Evolutionary conservation across 2,113 vertebrate genomes (phyloP), one percentile per base, ranked within the genome.

Genomic region (Harpagus bidentatus): DNA sequence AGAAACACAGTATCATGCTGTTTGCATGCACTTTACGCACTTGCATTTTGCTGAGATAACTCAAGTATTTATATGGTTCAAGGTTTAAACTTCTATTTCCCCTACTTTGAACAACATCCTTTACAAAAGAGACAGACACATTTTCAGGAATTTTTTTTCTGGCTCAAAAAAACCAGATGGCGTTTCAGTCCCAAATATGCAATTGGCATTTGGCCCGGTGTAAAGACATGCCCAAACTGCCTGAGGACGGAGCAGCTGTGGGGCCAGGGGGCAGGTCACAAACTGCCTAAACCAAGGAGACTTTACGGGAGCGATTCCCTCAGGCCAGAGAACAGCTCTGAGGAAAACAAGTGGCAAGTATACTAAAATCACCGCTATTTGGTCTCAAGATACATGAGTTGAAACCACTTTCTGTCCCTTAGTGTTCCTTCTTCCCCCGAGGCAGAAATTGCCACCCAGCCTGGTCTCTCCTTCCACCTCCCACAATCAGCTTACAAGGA

Each of bases 191-290:
- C 62, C 69, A 96, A 91, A 82, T 77, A 95, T 77, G 74, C 74
- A 96, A 45, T 15, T 96, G 91, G 94, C 89, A 94, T 96, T 87
- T 91, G 56, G 77, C 88, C 70, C 6, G 1, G 56, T 72, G 62
- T 80, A 91, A 91, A 89, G 74, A 90, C 81, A 76, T 95, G 88
- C 84, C 89, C 91, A 93, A 89, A 94, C 17, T 0, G 28, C 81
- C 78, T 45, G 55, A 73, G 84, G 86, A 91, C 7, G 32, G 58
- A 95, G 53, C 90, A 96, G 88, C 92, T 96, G 94, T 74, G 76
- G 42, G 92, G 78, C 89, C 91, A 89, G 69, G 38, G 65, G 43
- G 19, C 77, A 94, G 70, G 89, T 96, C 94, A 94, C 67, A 89
- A 87, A 94, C 73, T 73, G 70, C 58, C 73, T 90, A 53, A 83